Percentiles rank a stretch among this genome's conserved stretches.
These are phyloP conservation scores for Nipponacmea schrenckii DNA, from an alignment of 2,888 invertebrate genomes.

Conservation along the genomic window DNA sequence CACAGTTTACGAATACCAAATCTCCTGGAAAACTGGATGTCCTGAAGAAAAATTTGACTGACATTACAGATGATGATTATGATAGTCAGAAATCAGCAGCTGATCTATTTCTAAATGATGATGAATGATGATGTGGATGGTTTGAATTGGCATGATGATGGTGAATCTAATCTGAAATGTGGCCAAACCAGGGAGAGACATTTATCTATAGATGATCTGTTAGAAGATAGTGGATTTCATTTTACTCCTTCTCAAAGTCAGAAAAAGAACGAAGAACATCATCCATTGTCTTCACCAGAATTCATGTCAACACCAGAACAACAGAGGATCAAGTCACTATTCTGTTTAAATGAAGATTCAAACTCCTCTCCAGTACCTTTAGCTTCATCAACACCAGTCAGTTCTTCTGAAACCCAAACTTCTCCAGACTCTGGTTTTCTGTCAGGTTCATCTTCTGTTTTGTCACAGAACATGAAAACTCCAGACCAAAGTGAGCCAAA, in stretches of 20 bases:
- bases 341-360: neutral
- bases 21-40: conserved; percentile 27
- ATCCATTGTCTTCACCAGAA: neutral
- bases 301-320: neutral
- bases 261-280: neutral
- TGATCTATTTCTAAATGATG: conserved; percentile 40
- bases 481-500: neutral
- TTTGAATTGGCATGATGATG: neutral
- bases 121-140: conserved; percentile 36
- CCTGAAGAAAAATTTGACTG: conserved; percentile 43
- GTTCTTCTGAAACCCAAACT: neutral
- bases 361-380: conserved; percentile 1
- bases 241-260: neutral
- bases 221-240: neutral
- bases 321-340: neutral
- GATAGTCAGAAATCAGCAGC: conserved; percentile 29
- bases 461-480: neutral
- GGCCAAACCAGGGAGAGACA: neutral
- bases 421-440: conserved; percentile 19
- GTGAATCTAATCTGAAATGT: neutral
- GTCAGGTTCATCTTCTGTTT: conserved; percentile 8
- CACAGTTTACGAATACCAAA: neutral
- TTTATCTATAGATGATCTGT: neutral
- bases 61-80: conserved; percentile 35
- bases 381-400: conserved; percentile 20